A percentile compares a stretch with the other conserved stretches of the same genome.
Evolutionary conservation across 2,888 invertebrate species (phyloP).

Genomic region (Phortica okadai): DNA sequence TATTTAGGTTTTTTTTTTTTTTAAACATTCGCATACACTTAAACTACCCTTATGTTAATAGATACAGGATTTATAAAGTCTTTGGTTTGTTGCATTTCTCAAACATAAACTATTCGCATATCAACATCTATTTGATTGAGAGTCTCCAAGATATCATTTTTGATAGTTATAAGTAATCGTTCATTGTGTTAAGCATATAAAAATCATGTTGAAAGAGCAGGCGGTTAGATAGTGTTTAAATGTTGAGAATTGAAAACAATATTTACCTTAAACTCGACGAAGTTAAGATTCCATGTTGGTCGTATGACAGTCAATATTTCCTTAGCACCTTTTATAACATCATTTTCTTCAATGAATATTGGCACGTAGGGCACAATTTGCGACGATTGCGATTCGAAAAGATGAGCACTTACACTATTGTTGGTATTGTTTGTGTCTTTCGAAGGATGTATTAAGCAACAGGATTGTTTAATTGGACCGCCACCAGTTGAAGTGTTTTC

Average conservation of each 20-base stretch:
- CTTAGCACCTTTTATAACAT: constrained; percentile 82
- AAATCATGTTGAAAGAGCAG: no score
- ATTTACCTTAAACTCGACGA: constrained; percentile 84
- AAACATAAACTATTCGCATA: no score
- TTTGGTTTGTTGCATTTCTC: no score
- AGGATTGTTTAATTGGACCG: constrained; percentile 68
- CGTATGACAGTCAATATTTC: constrained; percentile 83
- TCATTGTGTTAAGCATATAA: no score
- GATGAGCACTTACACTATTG: constrained; percentile 15
- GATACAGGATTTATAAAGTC: no score
- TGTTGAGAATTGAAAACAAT: constrained; percentile 30
- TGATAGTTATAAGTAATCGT: no score
- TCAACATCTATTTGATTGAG: no score
- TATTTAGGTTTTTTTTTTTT: no score
- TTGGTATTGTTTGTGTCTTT: constrained; percentile 51
- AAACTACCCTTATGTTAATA: no score
- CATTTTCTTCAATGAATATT: constrained; percentile 81
- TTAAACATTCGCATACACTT: no score
- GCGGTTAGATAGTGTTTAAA: no score
- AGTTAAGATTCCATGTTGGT: constrained; percentile 82
- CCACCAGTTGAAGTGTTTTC: constrained; percentile 69
- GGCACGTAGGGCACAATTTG: constrained; percentile 76
- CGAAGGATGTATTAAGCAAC: constrained; percentile 60
- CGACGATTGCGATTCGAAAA: not conserved
- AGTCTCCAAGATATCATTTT: no score